phyloP scores from a whole-genome alignment of 1,140 invertebrate genomes.

The Bilobella aurantiaca region DNA sequence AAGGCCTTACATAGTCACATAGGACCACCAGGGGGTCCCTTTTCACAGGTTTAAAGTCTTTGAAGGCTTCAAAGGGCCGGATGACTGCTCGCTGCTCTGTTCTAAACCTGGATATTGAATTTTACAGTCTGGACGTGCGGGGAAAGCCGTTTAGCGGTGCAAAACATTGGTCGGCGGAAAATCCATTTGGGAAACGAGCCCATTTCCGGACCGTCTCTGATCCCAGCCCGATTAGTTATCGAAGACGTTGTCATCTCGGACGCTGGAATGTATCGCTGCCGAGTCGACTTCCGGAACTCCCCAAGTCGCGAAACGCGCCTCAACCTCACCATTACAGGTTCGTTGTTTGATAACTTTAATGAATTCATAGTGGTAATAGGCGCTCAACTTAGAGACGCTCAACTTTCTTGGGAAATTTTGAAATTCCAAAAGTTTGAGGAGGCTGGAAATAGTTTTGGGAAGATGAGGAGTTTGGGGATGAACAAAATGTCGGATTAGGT shows the following conservation, averaged over 20 bases:
- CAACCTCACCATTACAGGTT: conserved; percentile 49
- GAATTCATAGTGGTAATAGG: too few species aligned
- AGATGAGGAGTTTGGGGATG: neutral
- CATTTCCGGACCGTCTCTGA: conserved; percentile 56
- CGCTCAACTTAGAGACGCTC: too few species aligned
- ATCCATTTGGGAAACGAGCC: conserved; percentile 57
- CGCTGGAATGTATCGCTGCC: conserved; percentile 48
- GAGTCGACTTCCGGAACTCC: conserved; percentile 50
- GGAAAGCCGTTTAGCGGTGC: conserved; percentile 57
- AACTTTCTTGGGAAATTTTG: too few species aligned
- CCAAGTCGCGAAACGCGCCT: conserved; percentile 47
- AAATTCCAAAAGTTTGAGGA: too few species aligned
- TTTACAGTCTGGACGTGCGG: conserved; percentile 67
- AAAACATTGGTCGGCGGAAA: conserved; percentile 61
- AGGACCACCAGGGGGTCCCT: too few species aligned
- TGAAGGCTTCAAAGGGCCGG: too few species aligned
- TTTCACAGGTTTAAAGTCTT: neutral
- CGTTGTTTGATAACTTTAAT: conserved; percentile 27
- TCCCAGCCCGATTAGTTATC: conserved; percentile 45
- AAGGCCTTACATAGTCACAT: too few species aligned
- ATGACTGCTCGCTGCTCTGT: neutral
- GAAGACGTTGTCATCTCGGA: conserved; percentile 44
- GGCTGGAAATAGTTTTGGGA: too few species aligned
- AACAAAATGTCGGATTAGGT: neutral
- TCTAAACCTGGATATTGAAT: neutral